Conservation (phyloP, 2,888 invertebrate genomes). For the Eretmocerus hayati region DNA sequence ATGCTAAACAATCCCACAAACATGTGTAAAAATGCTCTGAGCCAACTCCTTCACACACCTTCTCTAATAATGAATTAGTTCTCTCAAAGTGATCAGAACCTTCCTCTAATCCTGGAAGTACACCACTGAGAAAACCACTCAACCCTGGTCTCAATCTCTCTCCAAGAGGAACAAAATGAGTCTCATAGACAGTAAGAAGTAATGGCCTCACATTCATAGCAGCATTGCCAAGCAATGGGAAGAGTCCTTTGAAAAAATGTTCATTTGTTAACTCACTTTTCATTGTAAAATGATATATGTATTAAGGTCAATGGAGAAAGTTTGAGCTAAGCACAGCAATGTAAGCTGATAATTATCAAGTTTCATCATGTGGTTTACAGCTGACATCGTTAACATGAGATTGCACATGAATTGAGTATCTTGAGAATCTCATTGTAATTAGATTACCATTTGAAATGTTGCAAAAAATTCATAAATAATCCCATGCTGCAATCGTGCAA, state of each 20-base stretch:
- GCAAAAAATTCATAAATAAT: too few relatives aligned
- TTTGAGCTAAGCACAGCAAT: not conserved
- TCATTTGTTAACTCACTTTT: too few relatives aligned
- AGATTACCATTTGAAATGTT: too few relatives aligned
- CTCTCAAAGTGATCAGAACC: slow-evolving; percentile 76
- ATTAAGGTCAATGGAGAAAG: not conserved
- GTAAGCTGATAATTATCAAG: not conserved
- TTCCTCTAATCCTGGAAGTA: slow-evolving; percentile 80
- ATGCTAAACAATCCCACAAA: slow-evolving; percentile 79
- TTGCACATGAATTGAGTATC: too few relatives aligned
- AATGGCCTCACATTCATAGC: slow-evolving; percentile 84
- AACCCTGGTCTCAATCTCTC: slow-evolving; percentile 70
- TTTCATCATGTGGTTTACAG: not conserved
- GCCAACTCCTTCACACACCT: slow-evolving; percentile 70
- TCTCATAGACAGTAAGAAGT: slow-evolving; percentile 76
- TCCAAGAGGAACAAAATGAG: slow-evolving; percentile 77
- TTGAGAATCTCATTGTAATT: too few relatives aligned
- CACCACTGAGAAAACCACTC: slow-evolving; percentile 80
- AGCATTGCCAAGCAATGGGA: slow-evolving; percentile 81
- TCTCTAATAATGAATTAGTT: slow-evolving; percentile 58
- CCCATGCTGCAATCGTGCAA: too few relatives aligned
- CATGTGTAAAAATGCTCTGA: slow-evolving; percentile 76
- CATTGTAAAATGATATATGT: not conserved
- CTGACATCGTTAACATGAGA: not conserved
- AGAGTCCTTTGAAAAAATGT: slow-evolving; percentile 62